Evolutionary conservation across 2,113 vertebrate species (phyloP), one percentile per base, ranked within the genome.

Genomic region (Hippocampus barbouri): DNA sequence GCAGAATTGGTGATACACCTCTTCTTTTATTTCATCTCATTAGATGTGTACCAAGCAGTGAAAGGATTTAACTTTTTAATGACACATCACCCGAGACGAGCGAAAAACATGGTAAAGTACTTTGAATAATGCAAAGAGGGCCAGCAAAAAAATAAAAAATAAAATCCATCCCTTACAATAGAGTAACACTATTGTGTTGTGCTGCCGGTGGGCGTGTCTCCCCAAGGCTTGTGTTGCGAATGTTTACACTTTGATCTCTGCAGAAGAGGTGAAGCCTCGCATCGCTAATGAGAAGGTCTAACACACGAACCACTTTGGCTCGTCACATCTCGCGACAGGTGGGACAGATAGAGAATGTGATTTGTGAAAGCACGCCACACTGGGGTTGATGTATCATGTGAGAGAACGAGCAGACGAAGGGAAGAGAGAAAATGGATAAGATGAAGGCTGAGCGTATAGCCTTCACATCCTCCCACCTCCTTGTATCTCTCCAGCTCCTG

Each of bases 401-500:
- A 79, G 72, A 70, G 71, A 77, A 68, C 76, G 80, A 79, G 54
- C 69, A 78, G 80, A 73, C 76, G 79, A 74, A 77, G 38, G 21
- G 69, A 71, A 62, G 68, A 59, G 54, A 68, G 64, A 65, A 66
- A 21, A 68, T 30, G 73, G 56, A 70, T 57, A 75, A 57, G 68
- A 79, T 40, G 43, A 72, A 69, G 76, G 69, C 23, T 38, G 60
- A 54, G 47, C 27, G 60, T 53, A 66, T 62, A 1, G 57, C 25
- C 5, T 30, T 60, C 27, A 25, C 25, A 8, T 56, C 59, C 69
- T 64, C 38, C 49, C 71, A 97, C 97, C 94, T 98, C 97, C 88
- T 95, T 97, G 91, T 98, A 97, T 77, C 94, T 86, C 79, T 98
- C 97, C 90, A 98, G 77, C 92, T 98, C 96, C n/a, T 93, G 94